phyloP scores from a whole-genome alignment of 2,113 vertebrate genomes.

The Eulacestoma nigropectus region DNA sequence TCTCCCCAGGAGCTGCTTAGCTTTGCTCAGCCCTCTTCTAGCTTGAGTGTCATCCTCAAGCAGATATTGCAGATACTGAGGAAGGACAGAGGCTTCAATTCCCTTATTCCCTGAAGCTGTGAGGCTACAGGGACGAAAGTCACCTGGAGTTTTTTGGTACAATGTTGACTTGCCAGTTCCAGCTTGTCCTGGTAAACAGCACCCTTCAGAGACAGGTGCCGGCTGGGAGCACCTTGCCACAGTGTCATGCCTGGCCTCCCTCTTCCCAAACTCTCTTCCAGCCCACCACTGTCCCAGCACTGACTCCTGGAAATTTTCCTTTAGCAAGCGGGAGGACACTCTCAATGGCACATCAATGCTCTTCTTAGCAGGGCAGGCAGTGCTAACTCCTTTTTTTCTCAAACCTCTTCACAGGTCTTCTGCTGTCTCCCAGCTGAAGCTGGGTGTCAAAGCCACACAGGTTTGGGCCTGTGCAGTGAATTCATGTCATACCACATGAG shows the following conservation, averaged over 20 bases:
- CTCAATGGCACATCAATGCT: not conserved
- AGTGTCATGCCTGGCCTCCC: fast-evolving
- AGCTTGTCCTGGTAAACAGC: not conserved
- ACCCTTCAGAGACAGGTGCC: not conserved
- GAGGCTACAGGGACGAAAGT: not conserved
- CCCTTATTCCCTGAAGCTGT: not conserved
- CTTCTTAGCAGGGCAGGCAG: not conserved
- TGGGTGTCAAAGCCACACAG: not conserved
- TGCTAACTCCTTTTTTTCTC: not conserved
- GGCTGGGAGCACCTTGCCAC: fast-evolving
- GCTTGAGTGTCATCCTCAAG: not conserved
- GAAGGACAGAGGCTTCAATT: not conserved
- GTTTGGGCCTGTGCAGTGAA: slow-evolving; percentile 3
- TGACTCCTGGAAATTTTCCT: not conserved
- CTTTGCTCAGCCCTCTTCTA: not conserved
- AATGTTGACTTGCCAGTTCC: not conserved
- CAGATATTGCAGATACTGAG: not conserved
- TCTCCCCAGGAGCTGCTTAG: not conserved
- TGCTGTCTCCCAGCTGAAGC: not conserved
- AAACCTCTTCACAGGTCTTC: not conserved
- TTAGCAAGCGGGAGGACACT: fast-evolving
- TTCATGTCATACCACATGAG: not conserved
- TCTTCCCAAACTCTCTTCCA: not conserved
- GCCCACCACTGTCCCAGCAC: not conserved
- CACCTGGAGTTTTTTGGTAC: not conserved